Base-by-base conservation (phyloP, 2,113 vertebrate genomes). In the Chionomys nivalis region DNA sequence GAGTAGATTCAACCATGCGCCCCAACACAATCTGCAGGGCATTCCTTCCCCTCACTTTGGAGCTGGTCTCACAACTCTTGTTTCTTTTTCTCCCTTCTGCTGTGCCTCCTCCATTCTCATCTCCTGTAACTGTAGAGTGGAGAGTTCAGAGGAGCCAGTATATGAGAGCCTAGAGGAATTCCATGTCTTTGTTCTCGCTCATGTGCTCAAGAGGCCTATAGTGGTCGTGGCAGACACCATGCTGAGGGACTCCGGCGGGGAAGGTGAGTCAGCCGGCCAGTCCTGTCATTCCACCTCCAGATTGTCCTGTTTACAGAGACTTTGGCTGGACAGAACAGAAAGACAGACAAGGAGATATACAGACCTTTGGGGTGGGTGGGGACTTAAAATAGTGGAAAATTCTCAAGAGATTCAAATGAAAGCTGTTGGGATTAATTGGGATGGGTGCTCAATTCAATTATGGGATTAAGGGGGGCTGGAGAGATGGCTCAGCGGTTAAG, bases 211-310 rank as follows among this genome's bases (percentile, higher is more conserved):
- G 94, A 98, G 99, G 86, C 99, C 98, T 58, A 99, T 99, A 0
- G 99, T 99, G 19, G 99, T 99, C 36, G 99, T 99, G 97, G 99
- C 99, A 0, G 99, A 99, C 98, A 99, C 99, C 13, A 99, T 99
- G 99, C 99, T 99, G 95, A 96, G 99, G 82, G 99, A 99, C 98
- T 99, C 99, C 0, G 99, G 99, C 0, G 99, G 99, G 16, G 99
- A 99, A 98, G 99, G 99, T 99, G 83, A 96, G 95, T 47, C 28
- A 55, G 5, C 55, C 1, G 24, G 58, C 33, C 36, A 0, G 33
- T 13, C 24, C 2, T 44, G 73, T 70, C 44, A 9, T 6, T 75
- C 13, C 6, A 13, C 17, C 42, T 63, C 21, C 19, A 42, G 39
- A 16, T n/a, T 4, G 7, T 6, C n/a, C 28, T 63, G 1, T 9